These are phyloP conservation scores for Cylas formicarius DNA, from an alignment of 1,140 invertebrate genomes.

Conservation along the genomic window DNA sequence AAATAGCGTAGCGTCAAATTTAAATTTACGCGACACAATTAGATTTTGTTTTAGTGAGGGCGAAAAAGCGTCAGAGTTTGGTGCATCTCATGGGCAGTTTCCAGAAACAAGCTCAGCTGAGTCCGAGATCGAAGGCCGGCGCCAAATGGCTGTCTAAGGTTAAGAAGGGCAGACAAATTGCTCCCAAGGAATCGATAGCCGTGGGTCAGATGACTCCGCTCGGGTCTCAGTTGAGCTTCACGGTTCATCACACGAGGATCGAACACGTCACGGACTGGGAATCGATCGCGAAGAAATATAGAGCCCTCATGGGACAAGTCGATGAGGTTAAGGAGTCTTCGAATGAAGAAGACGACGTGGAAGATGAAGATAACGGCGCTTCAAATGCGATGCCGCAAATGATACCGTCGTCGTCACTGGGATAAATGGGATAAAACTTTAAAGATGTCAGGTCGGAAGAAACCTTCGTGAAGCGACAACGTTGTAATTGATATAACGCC, in stretches of 20 bases:
- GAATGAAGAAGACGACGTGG: conserved; percentile 47
- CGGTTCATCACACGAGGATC: conserved; percentile 58
- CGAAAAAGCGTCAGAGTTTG: conserved; percentile 69
- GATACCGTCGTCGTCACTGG: conserved; percentile 13
- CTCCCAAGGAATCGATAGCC: conserved; percentile 70
- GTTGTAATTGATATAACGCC: conserved; percentile 11
- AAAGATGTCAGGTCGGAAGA: not conserved
- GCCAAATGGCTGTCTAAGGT: conserved; percentile 80
- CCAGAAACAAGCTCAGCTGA: conserved; percentile 55
- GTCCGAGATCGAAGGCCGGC: conserved; percentile 68
- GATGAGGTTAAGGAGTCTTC: conserved; percentile 50
- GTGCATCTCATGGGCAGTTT: conserved; percentile 75
- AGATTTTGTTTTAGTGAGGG: conserved; percentile 33
- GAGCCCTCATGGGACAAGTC: conserved; percentile 65
- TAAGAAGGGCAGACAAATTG: conserved; percentile 68
- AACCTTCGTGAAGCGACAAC: conserved; percentile 1
- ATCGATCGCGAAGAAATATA: conserved; percentile 78
- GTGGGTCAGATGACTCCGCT: conserved; percentile 70
- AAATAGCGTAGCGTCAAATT: conserved; percentile 4
- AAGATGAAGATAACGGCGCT: conserved; percentile 41
- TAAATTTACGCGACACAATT: conserved; percentile 18
- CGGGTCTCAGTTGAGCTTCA: conserved; percentile 76
- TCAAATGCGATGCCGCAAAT: conserved; percentile 25
- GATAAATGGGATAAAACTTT: conserved; percentile 18
- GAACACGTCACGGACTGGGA: conserved; percentile 91